Base-by-base conservation (phyloP, 2,888 invertebrate species). In the Plebejus argus region DNA sequence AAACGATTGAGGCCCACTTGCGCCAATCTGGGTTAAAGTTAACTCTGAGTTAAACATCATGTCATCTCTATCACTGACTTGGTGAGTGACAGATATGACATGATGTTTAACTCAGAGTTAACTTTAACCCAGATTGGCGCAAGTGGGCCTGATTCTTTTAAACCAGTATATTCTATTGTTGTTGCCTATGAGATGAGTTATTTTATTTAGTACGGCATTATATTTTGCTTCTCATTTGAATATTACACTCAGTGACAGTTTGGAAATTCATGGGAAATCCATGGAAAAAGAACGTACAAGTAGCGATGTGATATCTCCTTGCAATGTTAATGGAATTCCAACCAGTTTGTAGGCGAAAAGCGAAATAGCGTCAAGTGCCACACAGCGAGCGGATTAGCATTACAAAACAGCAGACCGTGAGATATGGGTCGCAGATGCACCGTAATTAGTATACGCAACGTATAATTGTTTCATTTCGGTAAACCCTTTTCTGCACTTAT, bases 361-460 rank as follows among this genome's bases (percentile, higher is more conserved):
- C 72, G 61, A 78, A 76, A 76, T 39, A 77, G 76, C 61, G 76
- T 76, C 77, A 75, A 78, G 72, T 39, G 77, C 80, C 79, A 78
- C 79, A 78, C 80, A 79, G 78, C 78, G 58, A 71, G 78, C 79
- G 76, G 72, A 79, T 79, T 81, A 77, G 76, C 79, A 79, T 79
- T 79, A 78, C 78, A 78, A 79, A 78, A 76, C 39, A 75, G 77
- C 88, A 83, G 85, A 84, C 87, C 92, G 91, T 92, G 92, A 92
- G 92, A 93, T 93, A 92, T 92, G 89, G 93, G 93, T 78, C 78
- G 81, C 81, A 82, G 84, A 84, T 88, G 91, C 86, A 87, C 88
- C 86, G 87, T 87, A 90, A 91, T 92, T 91, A 91, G 86, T 86
- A 82, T 85, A 86, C 89, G 92, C 91, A 92, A 93, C 85, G 86